phyloP scores from a whole-genome alignment of 2,113 vertebrate species.

The Alosa alosa region DNA sequence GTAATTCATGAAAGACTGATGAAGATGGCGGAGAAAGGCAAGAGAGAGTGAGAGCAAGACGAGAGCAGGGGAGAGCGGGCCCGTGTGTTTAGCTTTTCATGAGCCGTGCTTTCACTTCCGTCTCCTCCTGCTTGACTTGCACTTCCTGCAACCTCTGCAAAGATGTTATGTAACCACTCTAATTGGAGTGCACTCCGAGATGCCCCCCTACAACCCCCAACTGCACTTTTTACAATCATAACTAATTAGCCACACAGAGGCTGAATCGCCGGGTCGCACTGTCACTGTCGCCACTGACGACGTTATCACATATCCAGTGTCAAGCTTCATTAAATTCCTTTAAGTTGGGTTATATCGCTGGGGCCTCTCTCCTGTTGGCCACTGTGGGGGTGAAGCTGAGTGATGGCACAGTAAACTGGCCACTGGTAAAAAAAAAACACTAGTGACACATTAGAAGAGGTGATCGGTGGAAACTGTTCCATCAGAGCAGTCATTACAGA shows the following conservation, averaged over 20 bases:
- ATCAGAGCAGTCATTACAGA: neutral
- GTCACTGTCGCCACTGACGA: neutral
- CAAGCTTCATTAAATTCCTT: slow-evolving; percentile 9
- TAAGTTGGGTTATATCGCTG: neutral
- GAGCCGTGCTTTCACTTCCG: neutral
- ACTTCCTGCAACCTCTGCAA: slow-evolving; percentile 2
- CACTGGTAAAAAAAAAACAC: neutral
- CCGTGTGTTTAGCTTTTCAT: neutral
- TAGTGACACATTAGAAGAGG: neutral
- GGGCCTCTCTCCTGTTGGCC: neutral
- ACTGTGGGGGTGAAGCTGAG: neutral
- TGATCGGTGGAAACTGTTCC: neutral
- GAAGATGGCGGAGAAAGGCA: neutral
- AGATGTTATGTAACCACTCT: slow-evolving; percentile 14
- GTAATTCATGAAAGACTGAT: neutral
- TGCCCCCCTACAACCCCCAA: neutral
- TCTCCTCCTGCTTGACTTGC: neutral
- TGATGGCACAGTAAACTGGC: too few species aligned
- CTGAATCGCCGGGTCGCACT: neutral
- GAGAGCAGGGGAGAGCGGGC: neutral
- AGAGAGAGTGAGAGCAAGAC: neutral
- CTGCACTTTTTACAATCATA: neutral
- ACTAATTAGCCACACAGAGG: slow-evolving; percentile 6
- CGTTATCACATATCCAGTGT: neutral
- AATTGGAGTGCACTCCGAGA: neutral